phyloP scores from a whole-genome alignment of 92 coral and sea anemone genomes.

The Epizoanthus fatuus region DNA sequence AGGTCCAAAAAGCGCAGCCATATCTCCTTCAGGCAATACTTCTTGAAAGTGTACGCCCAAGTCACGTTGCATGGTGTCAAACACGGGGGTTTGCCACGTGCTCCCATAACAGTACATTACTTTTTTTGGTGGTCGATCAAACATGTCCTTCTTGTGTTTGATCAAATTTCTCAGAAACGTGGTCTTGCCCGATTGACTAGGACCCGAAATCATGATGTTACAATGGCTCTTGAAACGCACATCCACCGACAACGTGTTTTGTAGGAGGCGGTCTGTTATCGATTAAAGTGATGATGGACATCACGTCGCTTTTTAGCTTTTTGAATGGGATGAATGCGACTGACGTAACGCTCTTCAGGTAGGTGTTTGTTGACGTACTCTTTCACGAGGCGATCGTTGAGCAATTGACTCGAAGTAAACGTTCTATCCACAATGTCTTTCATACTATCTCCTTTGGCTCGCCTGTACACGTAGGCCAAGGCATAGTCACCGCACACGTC shows the following conservation, averaged over 20 bases:
- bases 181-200: constrained; percentile 10
- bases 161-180: background rate
- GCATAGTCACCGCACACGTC: constrained; percentile 55
- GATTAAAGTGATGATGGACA: background rate
- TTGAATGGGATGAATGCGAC: background rate
- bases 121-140: background rate
- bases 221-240: background rate
- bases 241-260: background rate
- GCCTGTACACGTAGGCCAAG: constrained; percentile 27
- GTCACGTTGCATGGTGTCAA: background rate
- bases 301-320: background rate
- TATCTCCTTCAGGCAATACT: background rate
- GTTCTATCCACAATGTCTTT: background rate
- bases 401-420: background rate
- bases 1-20: background rate
- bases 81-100: background rate
- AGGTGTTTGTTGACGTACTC: background rate
- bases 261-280: no score
- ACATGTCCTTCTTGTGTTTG: background rate
- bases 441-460: constrained; percentile 16
- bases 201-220: constrained; percentile 7
- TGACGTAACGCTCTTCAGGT: background rate
- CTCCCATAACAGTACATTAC: constrained; percentile 18
- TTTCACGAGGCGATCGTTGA: background rate
- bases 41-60: background rate